Percentiles rank a stretch among this genome's conserved stretches.
These are phyloP conservation scores for Herminia tarsipennalis DNA, from an alignment of 2,888 invertebrate species.

Conservation along the genomic window DNA sequence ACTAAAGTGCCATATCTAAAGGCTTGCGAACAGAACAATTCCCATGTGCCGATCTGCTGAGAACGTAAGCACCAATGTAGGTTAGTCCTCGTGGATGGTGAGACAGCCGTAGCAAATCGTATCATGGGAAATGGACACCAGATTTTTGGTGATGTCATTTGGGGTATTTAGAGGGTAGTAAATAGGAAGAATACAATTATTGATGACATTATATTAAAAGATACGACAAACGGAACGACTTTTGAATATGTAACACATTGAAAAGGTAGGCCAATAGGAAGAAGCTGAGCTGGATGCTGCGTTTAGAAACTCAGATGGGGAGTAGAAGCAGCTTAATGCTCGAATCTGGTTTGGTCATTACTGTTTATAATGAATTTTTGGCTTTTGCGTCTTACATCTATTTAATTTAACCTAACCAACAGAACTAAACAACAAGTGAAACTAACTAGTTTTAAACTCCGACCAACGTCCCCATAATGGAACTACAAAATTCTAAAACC, in stretches of 20 bases:
- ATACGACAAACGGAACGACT: too few relatives aligned
- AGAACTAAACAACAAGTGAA: conserved; percentile 1
- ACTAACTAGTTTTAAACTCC: conserved; percentile 14
- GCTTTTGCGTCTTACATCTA: neutral
- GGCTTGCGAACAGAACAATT: conserved; percentile 69
- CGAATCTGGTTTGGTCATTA: too few relatives aligned
- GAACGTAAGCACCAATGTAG: conserved; percentile 46
- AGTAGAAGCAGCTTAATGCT: too few relatives aligned
- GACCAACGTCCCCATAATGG: conserved; percentile 26
- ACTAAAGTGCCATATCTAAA: conserved; percentile 61
- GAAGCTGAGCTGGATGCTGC: too few relatives aligned
- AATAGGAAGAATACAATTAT: too few relatives aligned
- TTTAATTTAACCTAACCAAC: too few relatives aligned
- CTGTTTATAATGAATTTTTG: neutral
- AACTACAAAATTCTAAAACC: conserved; percentile 20
- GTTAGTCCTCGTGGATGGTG: conserved; percentile 53
- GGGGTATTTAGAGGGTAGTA: neutral
- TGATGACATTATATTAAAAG: too few relatives aligned
- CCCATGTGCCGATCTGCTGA: conserved; percentile 71
- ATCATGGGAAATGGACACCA: conserved; percentile 63
- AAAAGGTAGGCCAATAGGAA: too few relatives aligned
- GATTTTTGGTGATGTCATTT: conserved; percentile 37
- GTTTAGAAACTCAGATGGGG: too few relatives aligned
- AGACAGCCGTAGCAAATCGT: conserved; percentile 60
- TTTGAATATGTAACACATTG: too few relatives aligned